phyloP scores from a whole-genome alignment of 2,113 vertebrate genomes.

The Gobiocypris rarus region DNA sequence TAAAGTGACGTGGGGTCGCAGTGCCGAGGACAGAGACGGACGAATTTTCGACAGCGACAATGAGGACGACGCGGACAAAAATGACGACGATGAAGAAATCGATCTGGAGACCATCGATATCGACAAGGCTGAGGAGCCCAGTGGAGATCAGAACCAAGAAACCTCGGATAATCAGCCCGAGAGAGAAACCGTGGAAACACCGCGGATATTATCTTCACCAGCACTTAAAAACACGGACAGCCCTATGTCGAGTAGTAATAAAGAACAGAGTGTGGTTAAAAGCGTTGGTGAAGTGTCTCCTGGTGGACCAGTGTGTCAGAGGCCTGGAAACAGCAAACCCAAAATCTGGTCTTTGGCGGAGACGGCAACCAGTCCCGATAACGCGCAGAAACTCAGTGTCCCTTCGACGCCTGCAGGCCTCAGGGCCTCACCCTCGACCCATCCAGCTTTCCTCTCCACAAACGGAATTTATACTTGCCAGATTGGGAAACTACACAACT shows the following conservation, averaged over 20 bases:
- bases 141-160: slow-evolving; percentile 80
- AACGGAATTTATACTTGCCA: slow-evolving; percentile 99
- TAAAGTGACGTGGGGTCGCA: slow-evolving; percentile 96
- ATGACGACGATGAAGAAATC: slow-evolving; percentile 96
- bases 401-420: slow-evolving; percentile 71
- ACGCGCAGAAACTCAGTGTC: slow-evolving; percentile 80
- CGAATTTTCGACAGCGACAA: slow-evolving; percentile 95
- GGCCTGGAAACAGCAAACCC: slow-evolving; percentile 87
- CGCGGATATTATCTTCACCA: slow-evolving; percentile 76
- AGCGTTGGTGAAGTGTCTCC: slow-evolving; percentile 78
- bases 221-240: slow-evolving; percentile 75
- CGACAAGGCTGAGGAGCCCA: slow-evolving; percentile 90
- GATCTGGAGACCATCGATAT: slow-evolving; percentile 97
- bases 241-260: slow-evolving; percentile 77
- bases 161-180: slow-evolving; percentile 73
- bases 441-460: slow-evolving; percentile 92
- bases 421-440: slow-evolving; percentile 77
- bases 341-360: slow-evolving; percentile 99
- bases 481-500: slow-evolving; percentile 97
- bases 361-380: slow-evolving; percentile 94
- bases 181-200: slow-evolving; percentile 70
- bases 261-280: slow-evolving; percentile 78
- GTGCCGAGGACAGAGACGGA: slow-evolving; percentile 91
- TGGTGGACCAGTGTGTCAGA: slow-evolving; percentile 80
- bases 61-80: slow-evolving; percentile 90